Conservation (phyloP, 2,888 invertebrate species). For the Melikaiella ostensackeni region DNA sequence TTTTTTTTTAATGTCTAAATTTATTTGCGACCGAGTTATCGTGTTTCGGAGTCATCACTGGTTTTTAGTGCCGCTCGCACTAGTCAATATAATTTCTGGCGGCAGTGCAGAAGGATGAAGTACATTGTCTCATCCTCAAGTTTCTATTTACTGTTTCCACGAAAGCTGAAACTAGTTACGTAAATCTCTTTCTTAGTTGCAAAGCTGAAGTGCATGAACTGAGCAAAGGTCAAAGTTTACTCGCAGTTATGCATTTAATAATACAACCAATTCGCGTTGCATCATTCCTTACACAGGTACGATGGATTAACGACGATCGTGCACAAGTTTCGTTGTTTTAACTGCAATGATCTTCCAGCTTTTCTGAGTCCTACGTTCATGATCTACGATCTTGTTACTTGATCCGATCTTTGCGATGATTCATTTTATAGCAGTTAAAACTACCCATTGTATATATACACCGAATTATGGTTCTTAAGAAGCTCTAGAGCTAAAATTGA, state of each 20-base stretch:
- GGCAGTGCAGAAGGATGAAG: not conserved
- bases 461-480: slow-evolving; percentile 1
- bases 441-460: not conserved
- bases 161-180: slow-evolving; percentile 44
- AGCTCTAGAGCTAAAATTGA: not conserved
- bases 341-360: slow-evolving; percentile 27
- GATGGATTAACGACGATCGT: slow-evolving; percentile 35
- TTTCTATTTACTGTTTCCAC: slow-evolving; percentile 22
- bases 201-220: slow-evolving; percentile 39
- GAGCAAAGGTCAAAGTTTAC: slow-evolving; percentile 58
- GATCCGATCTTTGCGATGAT: slow-evolving; percentile 25
- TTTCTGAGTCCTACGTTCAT: slow-evolving; percentile 17
- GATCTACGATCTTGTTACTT: slow-evolving; percentile 35
- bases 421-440: slow-evolving; percentile 15
- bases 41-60: too few species aligned
- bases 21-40: too few species aligned
- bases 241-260: slow-evolving; percentile 52
- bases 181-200: slow-evolving; percentile 52
- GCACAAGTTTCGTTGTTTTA: slow-evolving; percentile 35
- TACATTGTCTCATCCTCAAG: not conserved
- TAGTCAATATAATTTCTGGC: too few species aligned
- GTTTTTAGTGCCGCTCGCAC: too few species aligned
- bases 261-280: slow-evolving; percentile 53
- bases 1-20: too few species aligned
- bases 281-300: slow-evolving; percentile 53